Evolutionary conservation across 2,797 vertebrate species (phyloP).

Genomic region (Chanos chanos): DNA sequence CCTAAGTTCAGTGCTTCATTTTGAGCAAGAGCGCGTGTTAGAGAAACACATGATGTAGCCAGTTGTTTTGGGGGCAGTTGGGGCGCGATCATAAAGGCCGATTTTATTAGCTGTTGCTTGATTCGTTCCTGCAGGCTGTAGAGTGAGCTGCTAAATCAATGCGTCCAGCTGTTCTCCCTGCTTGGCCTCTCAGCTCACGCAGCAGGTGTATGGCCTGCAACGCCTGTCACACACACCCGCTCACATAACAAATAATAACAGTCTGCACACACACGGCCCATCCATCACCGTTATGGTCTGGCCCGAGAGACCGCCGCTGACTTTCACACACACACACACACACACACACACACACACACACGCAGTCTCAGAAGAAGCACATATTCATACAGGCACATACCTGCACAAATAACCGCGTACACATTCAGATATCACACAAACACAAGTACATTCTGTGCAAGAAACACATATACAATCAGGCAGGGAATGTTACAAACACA

Average conservation of each 20-base stretch:
- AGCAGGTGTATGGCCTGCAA: constrained; percentile 93
- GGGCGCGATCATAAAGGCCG: constrained; percentile 80
- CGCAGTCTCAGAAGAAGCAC: constrained; percentile 41
- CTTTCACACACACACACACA: constrained; percentile 41
- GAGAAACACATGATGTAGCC: constrained; percentile 96
- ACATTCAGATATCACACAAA: constrained; percentile 39
- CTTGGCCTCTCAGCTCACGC: constrained; percentile 74
- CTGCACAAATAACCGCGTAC: constrained; percentile 47
- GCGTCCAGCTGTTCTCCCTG: constrained; percentile 88
- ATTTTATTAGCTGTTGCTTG: constrained; percentile 98
- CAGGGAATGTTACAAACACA: constrained; percentile 8
- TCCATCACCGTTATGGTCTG: constrained; percentile 90
- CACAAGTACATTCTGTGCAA: too few species aligned
- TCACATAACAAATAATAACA: constrained; percentile 82
- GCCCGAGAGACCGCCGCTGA: constrained; percentile 73
- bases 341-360: constrained; percentile 27
- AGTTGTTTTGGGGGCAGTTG: constrained; percentile 84
- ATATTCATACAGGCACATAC: constrained; percentile 39
- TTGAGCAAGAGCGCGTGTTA: constrained; percentile 83
- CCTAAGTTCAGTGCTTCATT: constrained; percentile 87
- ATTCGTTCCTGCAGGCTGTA: constrained; percentile 92
- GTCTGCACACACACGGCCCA: constrained; percentile 87
- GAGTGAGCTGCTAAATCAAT: constrained; percentile 93
- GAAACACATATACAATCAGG: constrained; percentile 10
- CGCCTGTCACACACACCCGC: constrained; percentile 74